Evolutionary conservation across 2,888 invertebrate species (phyloP), one percentile per base, ranked within the genome.

Genomic region (Anorthoa munda): DNA sequence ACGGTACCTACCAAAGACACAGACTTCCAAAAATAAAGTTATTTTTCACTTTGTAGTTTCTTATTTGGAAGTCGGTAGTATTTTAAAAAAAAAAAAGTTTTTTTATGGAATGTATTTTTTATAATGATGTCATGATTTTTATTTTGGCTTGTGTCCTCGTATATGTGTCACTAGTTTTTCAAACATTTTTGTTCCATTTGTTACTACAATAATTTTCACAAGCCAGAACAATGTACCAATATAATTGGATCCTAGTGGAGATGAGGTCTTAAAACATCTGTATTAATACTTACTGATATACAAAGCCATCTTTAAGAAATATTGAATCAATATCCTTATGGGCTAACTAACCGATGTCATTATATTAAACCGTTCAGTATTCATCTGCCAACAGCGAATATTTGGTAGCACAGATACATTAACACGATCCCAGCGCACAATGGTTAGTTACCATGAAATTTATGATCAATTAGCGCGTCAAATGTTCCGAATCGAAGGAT

Each of bases 391-490:
- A 72, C 72, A 50, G 55, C 53, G 53, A 63, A 48, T 65, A 73
- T 58, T 79, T 76, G 67, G 59, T 46, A 64, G 65, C 45, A 74
- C 61, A 50, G 56, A 71, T 72, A 70, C 63, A 83, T 76, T 81
- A 76, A 83, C 75, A 80, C 75, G 76, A 72, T 51, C 31, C 51
- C 46, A 75, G 72, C 61, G 85, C 76, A 76, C 76, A 77, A 82
- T 71, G 75, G 80, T 81, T 82, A 79, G 79, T 81, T 77, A 78
- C 75, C 65, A 79, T 73, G 73, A 78, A 84, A 80, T 82, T 82
- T 85, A 82, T 72, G 67, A 80, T 59, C 77, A 80, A 78, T 80
- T 80, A 82, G 51, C 26, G 31, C 66, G 59, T 75, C 46, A 66
- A 83, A 76, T 78, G 78, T 78, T 65, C 71, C 26, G 55, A 73